A percentile compares a stretch with the other conserved stretches of the same genome.
These are phyloP conservation scores for Lepus timidus DNA, from an alignment of 2,113 vertebrate genomes.

Conservation along the genomic window DNA sequence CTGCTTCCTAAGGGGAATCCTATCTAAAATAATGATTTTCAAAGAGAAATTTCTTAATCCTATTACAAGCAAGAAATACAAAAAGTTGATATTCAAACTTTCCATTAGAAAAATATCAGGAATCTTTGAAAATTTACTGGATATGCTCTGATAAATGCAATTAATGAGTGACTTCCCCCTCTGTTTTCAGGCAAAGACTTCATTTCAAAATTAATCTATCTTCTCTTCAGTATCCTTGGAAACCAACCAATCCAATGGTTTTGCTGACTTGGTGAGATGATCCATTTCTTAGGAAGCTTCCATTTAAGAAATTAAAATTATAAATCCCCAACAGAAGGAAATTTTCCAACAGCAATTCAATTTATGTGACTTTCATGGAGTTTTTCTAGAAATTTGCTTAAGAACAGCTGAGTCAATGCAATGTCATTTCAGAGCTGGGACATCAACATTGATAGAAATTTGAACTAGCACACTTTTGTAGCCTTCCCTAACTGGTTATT, in stretches of 20 bases:
- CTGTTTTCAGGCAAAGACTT: not conserved
- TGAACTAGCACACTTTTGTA: not conserved
- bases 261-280: not conserved
- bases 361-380: not conserved
- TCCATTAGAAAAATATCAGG: not conserved
- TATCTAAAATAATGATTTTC: not conserved
- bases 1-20: not conserved
- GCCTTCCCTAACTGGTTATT: conserved; percentile 47
- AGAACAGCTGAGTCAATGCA: conserved; percentile 11
- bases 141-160: not conserved
- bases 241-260: conserved; percentile 31
- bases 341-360: conserved; percentile 29
- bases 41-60: not conserved
- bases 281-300: not conserved
- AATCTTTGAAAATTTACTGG: not conserved
- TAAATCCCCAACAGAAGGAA: conserved; percentile 14
- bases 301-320: conserved; percentile 59
- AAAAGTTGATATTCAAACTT: not conserved
- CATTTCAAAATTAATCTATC: not conserved
- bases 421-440: not conserved
- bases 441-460: not conserved
- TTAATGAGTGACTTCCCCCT: not conserved
- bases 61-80: not conserved
- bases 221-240: conserved; percentile 59
- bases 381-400: conserved; percentile 70